phyloP scores from a whole-genome alignment of 2,797 vertebrate genomes.

The Neomorphus geoffroyi region DNA sequence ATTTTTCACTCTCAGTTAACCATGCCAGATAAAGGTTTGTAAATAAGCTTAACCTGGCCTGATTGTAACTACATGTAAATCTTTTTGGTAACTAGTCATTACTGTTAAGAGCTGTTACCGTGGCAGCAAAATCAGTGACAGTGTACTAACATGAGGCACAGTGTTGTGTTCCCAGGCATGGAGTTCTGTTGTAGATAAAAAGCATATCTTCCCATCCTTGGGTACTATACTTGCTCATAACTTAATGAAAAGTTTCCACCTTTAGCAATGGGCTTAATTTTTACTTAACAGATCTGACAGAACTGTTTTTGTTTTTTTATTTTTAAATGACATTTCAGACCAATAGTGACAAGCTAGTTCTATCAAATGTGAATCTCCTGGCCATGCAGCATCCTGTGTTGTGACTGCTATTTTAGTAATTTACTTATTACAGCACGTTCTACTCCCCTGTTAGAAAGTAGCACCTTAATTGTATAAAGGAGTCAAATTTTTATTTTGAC shows the following conservation, averaged over 20 bases:
- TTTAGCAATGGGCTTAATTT: background rate
- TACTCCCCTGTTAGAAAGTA: background rate
- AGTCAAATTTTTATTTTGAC: background rate
- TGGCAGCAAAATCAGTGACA: background rate
- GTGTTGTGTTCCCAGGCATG: background rate
- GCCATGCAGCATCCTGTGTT: background rate
- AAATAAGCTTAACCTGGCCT: background rate
- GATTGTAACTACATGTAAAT: background rate
- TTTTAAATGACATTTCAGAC: background rate
- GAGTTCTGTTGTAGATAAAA: background rate
- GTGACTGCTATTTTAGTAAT: background rate
- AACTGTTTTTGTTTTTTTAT: background rate
- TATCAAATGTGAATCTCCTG: background rate
- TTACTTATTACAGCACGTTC: background rate
- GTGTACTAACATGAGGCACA: background rate
- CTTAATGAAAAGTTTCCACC: background rate
- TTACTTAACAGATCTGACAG: background rate
- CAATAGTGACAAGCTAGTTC: background rate
- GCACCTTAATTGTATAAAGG: background rate
- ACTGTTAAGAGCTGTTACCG: background rate
- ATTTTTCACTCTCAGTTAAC: background rate
- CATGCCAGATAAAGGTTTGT: background rate
- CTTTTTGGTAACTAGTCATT: background rate
- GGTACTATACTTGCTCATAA: fast-evolving
- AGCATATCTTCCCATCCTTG: background rate